Conservation (phyloP, 2,797 vertebrate genomes). For the Cirrhinus mrigala region DNA sequence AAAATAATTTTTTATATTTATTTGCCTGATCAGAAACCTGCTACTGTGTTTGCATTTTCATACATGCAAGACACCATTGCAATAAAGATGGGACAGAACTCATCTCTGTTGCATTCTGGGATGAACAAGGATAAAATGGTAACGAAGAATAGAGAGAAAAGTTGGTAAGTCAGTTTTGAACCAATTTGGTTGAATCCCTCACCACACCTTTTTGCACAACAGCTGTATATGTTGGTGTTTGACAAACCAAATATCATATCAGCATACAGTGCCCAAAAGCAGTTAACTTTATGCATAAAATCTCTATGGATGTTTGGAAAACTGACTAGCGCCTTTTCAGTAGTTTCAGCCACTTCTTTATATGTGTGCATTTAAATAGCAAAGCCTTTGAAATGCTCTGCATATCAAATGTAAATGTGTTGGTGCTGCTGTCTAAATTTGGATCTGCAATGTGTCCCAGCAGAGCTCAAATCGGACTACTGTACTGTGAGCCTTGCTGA, state of each 20-base stretch:
- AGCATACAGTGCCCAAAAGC: background rate
- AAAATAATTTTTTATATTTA: no score
- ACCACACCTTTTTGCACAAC: background rate
- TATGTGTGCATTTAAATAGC: background rate
- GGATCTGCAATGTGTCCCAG: background rate
- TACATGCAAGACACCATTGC: background rate
- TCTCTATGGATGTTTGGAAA: background rate
- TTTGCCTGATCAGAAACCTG: background rate
- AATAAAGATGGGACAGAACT: background rate
- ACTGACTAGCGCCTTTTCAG: background rate
- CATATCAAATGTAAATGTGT: background rate
- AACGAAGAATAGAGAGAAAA: no score
- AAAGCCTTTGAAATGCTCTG: background rate
- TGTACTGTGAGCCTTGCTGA: background rate
- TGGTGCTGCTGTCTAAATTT: background rate
- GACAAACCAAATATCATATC: background rate
- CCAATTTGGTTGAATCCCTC: background rate
- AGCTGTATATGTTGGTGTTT: background rate
- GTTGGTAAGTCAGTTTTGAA: background rate
- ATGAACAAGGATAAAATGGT: background rate
- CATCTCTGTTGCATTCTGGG: background rate
- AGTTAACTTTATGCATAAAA: accelerated
- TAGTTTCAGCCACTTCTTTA: background rate
- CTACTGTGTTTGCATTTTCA: background rate
- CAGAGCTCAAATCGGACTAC: background rate